Conservation (phyloP, 1,140 invertebrate species). For the Scaptomyza graminum region DNA sequence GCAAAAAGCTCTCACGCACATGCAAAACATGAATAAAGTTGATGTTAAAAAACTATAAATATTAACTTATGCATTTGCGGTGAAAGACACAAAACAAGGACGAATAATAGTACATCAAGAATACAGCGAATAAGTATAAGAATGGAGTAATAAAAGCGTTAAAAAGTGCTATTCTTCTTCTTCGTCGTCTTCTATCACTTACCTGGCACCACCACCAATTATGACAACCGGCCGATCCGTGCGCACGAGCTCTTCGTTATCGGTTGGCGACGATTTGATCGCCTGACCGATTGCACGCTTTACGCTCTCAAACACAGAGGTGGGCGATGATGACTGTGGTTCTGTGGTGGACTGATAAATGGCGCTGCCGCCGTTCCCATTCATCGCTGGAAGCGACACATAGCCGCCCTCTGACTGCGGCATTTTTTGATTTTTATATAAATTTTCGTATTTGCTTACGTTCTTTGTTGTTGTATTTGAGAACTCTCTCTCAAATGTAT, state of each 20-base stretch:
- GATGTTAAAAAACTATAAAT: conserved; percentile 7
- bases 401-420: conserved; percentile 83
- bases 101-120: conserved; percentile 21
- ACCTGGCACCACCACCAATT: conserved; percentile 75
- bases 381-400: conserved; percentile 76
- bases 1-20: conserved; percentile 47
- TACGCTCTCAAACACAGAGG: conserved; percentile 79
- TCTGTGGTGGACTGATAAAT: conserved; percentile 84
- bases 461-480: conserved; percentile 1
- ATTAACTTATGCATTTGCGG: conserved; percentile 6
- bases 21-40: conserved; percentile 36
- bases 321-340: conserved; percentile 66
- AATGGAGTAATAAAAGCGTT: conserved; percentile 19
- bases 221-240: conserved; percentile 70
- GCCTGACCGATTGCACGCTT: conserved; percentile 82
- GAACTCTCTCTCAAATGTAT: conserved; percentile 4
- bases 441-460: conserved; percentile 21
- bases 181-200: conserved; percentile 50
- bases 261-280: conserved; percentile 67
- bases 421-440: conserved; percentile 58
- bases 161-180: not conserved
- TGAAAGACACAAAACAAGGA: conserved; percentile 30
- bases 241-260: conserved; percentile 75
- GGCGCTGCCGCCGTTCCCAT: conserved; percentile 66
- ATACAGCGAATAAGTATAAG: conserved; percentile 25